Evolutionary conservation across 2,888 invertebrate genomes (phyloP).

Genomic region (Melanostoma mellinum): DNA sequence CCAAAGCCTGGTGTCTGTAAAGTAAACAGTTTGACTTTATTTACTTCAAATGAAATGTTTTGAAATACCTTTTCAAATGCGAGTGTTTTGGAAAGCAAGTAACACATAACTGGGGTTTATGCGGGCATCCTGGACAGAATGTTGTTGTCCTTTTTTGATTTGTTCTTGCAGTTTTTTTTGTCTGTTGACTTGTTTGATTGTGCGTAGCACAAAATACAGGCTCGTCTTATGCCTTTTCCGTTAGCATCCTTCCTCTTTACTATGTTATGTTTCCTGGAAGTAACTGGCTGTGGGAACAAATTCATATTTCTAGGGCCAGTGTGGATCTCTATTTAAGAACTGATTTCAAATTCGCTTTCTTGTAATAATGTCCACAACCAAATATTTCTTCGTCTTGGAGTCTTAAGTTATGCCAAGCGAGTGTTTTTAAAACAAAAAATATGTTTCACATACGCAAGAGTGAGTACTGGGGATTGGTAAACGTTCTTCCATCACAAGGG

Average conservation of each 20-base stretch:
- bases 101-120: neutral
- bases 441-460: no score
- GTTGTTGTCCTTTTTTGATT: neutral
- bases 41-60: neutral
- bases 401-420: no score
- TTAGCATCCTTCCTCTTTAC: neutral
- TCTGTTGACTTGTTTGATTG: neutral
- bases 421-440: no score
- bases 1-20: neutral
- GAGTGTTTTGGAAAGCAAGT: conserved; percentile 1
- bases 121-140: neutral
- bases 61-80: conserved; percentile 2
- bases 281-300: conserved; percentile 28
- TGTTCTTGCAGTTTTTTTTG: neutral
- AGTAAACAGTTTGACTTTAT: neutral
- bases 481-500: no score
- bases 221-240: neutral
- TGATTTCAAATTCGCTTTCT: no score
- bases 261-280: conserved; percentile 1
- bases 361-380: no score
- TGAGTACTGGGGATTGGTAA: no score
- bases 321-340: conserved; percentile 44
- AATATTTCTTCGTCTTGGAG: no score
- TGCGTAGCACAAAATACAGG: neutral
- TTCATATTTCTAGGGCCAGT: conserved; percentile 50